phyloP scores from a whole-genome alignment of 2,888 invertebrate species.

The Sphaerophoria taeniata region DNA sequence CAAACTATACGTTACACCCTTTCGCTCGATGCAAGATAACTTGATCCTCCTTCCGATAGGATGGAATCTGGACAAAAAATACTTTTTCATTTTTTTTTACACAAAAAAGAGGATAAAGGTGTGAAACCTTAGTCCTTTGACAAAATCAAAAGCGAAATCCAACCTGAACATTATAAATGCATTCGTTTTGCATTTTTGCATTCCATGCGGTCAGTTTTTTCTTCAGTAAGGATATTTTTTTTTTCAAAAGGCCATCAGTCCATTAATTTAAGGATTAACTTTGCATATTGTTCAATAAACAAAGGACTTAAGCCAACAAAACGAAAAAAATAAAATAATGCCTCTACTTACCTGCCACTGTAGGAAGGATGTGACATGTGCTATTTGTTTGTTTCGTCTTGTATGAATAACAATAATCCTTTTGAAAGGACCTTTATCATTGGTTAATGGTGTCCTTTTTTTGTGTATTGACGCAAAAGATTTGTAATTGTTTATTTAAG shows the following conservation, averaged over 20 bases:
- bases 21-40: slow-evolving; percentile 47
- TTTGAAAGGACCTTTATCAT: slow-evolving; percentile 36
- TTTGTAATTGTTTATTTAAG: slow-evolving; percentile 47
- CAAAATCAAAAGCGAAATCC: neutral
- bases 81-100: neutral
- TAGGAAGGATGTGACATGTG: slow-evolving; percentile 62
- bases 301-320: slow-evolving; percentile 31
- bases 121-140: slow-evolving; percentile 41
- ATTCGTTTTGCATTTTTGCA: slow-evolving; percentile 19
- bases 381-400: slow-evolving; percentile 60
- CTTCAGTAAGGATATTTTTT: neutral
- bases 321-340: neutral
- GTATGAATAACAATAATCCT: slow-evolving; percentile 62
- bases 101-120: slow-evolving; percentile 46
- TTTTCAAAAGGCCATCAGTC: slow-evolving; percentile 50
- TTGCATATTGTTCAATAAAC: slow-evolving; percentile 39
- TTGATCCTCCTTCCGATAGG: slow-evolving; percentile 60
- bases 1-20: slow-evolving; percentile 18
- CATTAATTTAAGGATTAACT: slow-evolving; percentile 72
- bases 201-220: slow-evolving; percentile 36
- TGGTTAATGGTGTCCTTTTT: slow-evolving; percentile 47
- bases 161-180: slow-evolving; percentile 34
- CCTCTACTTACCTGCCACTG: slow-evolving; percentile 59
- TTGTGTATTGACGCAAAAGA: slow-evolving; percentile 17
- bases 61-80: neutral